Conservation (phyloP, 2,888 invertebrate genomes). For the Nemoura dubitans region DNA sequence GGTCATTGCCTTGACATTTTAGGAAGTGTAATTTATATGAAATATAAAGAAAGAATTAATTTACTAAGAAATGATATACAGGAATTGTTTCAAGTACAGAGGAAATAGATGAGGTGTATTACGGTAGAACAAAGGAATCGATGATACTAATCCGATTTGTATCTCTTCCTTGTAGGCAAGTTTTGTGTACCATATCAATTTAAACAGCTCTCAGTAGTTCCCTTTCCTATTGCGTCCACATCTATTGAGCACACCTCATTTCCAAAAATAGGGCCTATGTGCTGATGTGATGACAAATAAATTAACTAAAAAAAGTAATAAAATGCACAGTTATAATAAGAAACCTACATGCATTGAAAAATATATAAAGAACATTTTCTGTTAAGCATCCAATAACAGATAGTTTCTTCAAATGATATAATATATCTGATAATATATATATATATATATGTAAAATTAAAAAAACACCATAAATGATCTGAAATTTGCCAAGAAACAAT, state of each 20-base stretch:
- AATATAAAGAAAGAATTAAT: not conserved
- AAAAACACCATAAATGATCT: slow-evolving; percentile 15
- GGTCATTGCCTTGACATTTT: too few relatives aligned
- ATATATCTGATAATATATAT: slow-evolving; percentile 25
- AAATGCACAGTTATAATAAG: not conserved
- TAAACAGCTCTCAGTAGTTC: too few relatives aligned
- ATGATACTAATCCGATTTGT: not conserved
- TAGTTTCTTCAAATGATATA: not conserved
- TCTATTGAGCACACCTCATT: not conserved
- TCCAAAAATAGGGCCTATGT: not conserved
- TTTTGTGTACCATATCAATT: not conserved
- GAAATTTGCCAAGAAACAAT: not conserved
- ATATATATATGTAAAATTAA: slow-evolving; percentile 29
- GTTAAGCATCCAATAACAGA: not conserved
- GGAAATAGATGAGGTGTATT: not conserved
- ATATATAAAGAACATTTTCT: not conserved
- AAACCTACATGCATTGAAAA: not conserved
- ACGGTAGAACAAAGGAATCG: not conserved
- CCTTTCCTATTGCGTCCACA: too few relatives aligned
- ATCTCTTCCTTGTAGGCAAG: not conserved
- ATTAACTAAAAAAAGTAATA: not conserved
- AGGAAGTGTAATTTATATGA: too few relatives aligned
- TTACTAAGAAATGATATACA: not conserved
- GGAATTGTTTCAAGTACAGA: not conserved
- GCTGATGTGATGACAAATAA: not conserved